These are phyloP conservation scores for Salticus scenicus DNA, from an alignment of 2,888 invertebrate species.

Conservation along the genomic window DNA sequence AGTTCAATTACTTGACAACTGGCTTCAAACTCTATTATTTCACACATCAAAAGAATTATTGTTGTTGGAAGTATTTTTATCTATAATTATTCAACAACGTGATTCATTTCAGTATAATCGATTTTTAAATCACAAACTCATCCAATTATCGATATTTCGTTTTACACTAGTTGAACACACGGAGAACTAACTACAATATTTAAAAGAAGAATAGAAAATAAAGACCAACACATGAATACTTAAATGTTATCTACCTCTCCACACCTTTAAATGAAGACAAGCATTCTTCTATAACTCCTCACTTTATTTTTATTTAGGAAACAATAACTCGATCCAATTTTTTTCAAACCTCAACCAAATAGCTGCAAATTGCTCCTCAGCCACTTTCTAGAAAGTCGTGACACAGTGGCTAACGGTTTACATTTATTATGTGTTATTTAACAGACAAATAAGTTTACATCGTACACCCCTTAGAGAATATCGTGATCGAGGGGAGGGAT, in stretches of 20 bases:
- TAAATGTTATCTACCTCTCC: background rate
- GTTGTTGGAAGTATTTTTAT: background rate
- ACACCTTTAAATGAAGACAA: constrained; percentile 36
- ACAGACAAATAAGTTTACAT: constrained; percentile 30
- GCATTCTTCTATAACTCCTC: background rate
- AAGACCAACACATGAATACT: background rate
- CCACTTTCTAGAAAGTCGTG: background rate
- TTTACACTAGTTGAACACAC: background rate
- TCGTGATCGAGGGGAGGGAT: constrained; percentile 10
- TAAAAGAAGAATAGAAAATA: background rate
- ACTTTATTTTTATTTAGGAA: constrained; percentile 22
- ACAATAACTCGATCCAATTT: constrained; percentile 21
- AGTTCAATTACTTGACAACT: background rate
- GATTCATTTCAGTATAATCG: background rate
- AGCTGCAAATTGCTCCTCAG: constrained; percentile 15
- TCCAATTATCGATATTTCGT: constrained; percentile 11
- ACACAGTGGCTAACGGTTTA: constrained; percentile 31
- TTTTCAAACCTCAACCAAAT: background rate
- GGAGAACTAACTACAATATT: background rate
- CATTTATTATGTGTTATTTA: constrained; percentile 20
- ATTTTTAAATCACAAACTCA: background rate
- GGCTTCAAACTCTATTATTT: background rate
- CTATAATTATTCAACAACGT: background rate
- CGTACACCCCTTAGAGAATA: constrained; percentile 17
- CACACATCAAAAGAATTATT: background rate